phyloP scores from a whole-genome alignment of 2,113 vertebrate genomes.

The Uria lomvia region DNA sequence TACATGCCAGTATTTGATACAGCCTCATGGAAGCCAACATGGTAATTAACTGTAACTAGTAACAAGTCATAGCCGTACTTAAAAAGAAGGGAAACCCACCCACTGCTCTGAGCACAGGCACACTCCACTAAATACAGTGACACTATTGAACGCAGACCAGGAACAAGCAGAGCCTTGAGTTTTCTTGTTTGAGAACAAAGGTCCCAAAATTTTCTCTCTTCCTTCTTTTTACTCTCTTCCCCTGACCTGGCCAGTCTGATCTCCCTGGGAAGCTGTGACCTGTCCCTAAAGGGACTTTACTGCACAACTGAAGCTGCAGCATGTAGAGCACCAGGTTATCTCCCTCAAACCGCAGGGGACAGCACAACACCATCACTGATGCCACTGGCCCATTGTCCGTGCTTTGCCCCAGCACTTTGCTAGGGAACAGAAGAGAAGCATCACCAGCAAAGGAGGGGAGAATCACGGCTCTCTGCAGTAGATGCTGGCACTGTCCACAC shows the following conservation, averaged over 20 bases:
- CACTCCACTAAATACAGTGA: neutral
- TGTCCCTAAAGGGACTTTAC: neutral
- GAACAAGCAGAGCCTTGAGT: neutral
- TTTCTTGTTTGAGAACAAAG: neutral
- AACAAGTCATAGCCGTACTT: neutral
- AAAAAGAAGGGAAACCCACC: neutral
- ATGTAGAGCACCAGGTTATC: neutral
- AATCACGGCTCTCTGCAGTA: neutral
- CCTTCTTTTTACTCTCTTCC: neutral
- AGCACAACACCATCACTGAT: neutral
- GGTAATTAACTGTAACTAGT: neutral
- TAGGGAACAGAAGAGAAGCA: neutral
- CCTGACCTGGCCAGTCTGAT: neutral
- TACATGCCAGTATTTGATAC: neutral
- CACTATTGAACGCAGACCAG: neutral
- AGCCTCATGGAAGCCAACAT: neutral
- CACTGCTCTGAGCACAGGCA: neutral
- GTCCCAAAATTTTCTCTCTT: neutral
- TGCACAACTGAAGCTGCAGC: neutral
- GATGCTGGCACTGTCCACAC: neutral
- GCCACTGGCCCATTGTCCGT: rapidly evolving
- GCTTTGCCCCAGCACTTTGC: neutral
- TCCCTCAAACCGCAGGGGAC: neutral
- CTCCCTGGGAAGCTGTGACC: too few relatives aligned
- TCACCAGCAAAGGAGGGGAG: neutral